Evolutionary conservation across 2,797 vertebrate genomes (phyloP), one percentile per base, ranked within the genome.

Genomic region (Philypnodon macrostomus): DNA sequence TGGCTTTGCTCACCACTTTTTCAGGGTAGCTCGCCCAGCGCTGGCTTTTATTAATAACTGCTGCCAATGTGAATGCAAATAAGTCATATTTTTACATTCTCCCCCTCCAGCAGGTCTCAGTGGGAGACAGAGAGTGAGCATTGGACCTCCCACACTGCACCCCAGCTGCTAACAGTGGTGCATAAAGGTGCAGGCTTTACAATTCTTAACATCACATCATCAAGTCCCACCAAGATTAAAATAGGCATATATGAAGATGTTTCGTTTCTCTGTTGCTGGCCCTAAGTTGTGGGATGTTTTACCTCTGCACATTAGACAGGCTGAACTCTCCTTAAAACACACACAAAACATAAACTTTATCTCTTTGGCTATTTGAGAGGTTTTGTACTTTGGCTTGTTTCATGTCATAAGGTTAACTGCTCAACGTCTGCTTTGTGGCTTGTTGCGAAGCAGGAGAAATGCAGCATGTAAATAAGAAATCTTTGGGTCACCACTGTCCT

Each of bases 21-120:
- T 34, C 17, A 2, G 17, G 6, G 41, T 31, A 4, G 2, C 19
- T 47, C 4, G 18, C 21, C 21, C 21, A 24, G 2, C 3, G 4
- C 36, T 27, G 17, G 44, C 7, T 26, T 49, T 48, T 61, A 75
- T 72, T 72, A 67, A 65, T 73, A 69, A 57, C 44, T 12, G 14
- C 52, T 34, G 18, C 47, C 35, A 63, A 44, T 56, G 53, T 35
- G 15, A 42, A 71, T 75, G 72, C 50, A 80, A 72, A 80, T 65
- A 69, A 49, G 53, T 67, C n/a, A 66, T 67, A 70, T 72, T 77
- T 79, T 42, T 65, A 65, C 46, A 68, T 62, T 63, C 29, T 44
- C 69, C 39, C 53, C 70, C 56, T 75, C 35, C 21, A 56, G 53
- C 19, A 2, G 41, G 35, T 70, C 57, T 73, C 73, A 34, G 48